These are phyloP conservation scores for Phocoena phocoena DNA, from an alignment of 2,113 vertebrate genomes.

Conservation along the genomic window DNA sequence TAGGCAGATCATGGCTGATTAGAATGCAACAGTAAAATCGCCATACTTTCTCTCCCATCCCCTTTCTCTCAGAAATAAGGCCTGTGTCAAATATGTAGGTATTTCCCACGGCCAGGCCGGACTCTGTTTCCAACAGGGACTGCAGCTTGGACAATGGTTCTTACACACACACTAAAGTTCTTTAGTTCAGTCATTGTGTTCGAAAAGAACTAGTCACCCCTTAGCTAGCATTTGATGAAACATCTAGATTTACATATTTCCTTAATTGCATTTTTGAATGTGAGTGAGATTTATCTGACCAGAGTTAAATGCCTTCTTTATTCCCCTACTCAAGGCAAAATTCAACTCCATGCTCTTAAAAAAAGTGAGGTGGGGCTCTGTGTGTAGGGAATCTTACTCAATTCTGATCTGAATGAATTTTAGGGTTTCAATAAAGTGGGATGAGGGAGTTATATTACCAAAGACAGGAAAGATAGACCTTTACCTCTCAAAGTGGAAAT, in stretches of 20 bases:
- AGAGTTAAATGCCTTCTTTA: slow-evolving; percentile 87
- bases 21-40: slow-evolving; percentile 90
- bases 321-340: slow-evolving; percentile 79
- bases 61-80: slow-evolving; percentile 87
- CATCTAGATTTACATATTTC: slow-evolving; percentile 92
- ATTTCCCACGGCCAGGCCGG: slow-evolving; percentile 90
- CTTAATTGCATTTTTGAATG: slow-evolving; percentile 88
- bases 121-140: slow-evolving; percentile 87
- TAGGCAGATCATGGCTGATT: slow-evolving; percentile 89
- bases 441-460: not conserved
- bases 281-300: slow-evolving; percentile 86
- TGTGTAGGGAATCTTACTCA: slow-evolving; percentile 59
- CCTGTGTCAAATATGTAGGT: slow-evolving; percentile 91
- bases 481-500: slow-evolving; percentile 64
- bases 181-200: slow-evolving; percentile 91
- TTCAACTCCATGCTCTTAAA: slow-evolving; percentile 71
- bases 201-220: slow-evolving; percentile 85
- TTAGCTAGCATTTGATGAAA: slow-evolving; percentile 88
- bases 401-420: slow-evolving; percentile 63
- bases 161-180: slow-evolving; percentile 89
- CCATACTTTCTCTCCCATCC: slow-evolving; percentile 86
- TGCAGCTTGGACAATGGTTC: slow-evolving; percentile 88
- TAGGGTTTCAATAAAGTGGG: slow-evolving; percentile 67
- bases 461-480: slow-evolving; percentile 67
- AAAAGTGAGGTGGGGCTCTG: slow-evolving; percentile 42